Percentiles rank a stretch among this genome's conserved stretches.
These are phyloP conservation scores for Heliconius erato DNA, from an alignment of 2,888 invertebrate genomes.

Conservation along the genomic window DNA sequence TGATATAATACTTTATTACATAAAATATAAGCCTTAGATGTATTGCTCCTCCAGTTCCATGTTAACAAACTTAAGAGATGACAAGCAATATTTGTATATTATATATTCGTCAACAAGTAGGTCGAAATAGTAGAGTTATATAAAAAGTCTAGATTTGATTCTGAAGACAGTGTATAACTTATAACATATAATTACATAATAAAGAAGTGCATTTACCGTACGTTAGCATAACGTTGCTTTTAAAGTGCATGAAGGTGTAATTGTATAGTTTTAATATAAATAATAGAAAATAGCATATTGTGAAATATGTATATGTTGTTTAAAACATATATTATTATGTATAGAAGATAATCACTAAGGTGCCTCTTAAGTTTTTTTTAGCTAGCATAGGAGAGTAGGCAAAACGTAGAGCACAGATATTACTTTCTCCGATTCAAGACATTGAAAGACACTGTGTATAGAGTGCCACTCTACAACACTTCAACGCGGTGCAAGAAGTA, in stretches of 20 bases:
- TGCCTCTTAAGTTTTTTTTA: too few species aligned
- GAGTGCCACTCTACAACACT: too few species aligned
- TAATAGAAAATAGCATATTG: slow-evolving; percentile 12
- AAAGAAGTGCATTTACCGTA: slow-evolving; percentile 14
- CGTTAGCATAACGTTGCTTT: slow-evolving; percentile 12
- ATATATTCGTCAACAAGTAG: slow-evolving; percentile 10
- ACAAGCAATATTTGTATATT: slow-evolving; percentile 2
- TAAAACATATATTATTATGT: too few species aligned
- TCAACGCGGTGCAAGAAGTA: too few species aligned
- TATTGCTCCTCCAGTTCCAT: not conserved
- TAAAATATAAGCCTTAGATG: not conserved
- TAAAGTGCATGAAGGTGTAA: slow-evolving; percentile 1
- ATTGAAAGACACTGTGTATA: too few species aligned
- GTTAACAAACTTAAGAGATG: not conserved
- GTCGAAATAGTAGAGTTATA: slow-evolving; percentile 4
- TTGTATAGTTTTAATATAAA: not conserved
- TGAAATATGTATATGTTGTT: not conserved
- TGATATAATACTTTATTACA: not conserved
- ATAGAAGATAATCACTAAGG: too few species aligned
- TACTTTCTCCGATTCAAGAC: too few species aligned
- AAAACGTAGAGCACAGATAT: too few species aligned
- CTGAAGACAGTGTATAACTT: slow-evolving; percentile 8
- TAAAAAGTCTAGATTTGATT: slow-evolving; percentile 26
- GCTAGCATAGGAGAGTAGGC: too few species aligned
- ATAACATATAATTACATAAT: slow-evolving; percentile 15